Base-by-base conservation (phyloP, 1,140 invertebrate genomes). In the Dendrolimus punctatus region DNA sequence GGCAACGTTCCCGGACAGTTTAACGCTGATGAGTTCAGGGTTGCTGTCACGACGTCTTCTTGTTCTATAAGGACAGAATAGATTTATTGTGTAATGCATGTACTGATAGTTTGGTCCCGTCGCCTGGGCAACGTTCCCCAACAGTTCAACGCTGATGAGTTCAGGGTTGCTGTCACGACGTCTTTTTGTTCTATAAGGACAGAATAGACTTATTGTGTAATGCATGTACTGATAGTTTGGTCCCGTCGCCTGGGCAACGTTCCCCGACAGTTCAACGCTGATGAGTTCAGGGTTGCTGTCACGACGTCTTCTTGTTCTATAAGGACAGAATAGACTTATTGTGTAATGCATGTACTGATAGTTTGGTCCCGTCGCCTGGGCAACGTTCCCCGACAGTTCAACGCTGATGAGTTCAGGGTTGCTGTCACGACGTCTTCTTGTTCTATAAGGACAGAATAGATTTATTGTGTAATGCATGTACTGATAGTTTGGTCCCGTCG, bases 251-350 rank as follows among this genome's bases (percentile, higher is more conserved):
- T n/a, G 36, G 91, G 91, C 1, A 92, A 90, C 6, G 92, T 91
- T 39, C 91, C 91, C 0, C 90, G 89, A 44, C 90, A 42, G 1
- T 42, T 6, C 2, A 42, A 42, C n/a, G n/a, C 40, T n/a, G 6
- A 42, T 42, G 40, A n/a, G 1, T 42, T 42, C 40, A 6, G 8
- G 10, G 45, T 92, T 1, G 93, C 92, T 41, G 92, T 94, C 55
- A 94, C 94, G 8, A 95, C 87, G 75, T 95, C 94, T 79, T 95
- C 94, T 86, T 95, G 93, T 86, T 95, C 94, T 93, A 54, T 6
- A 54, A 57, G 38, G 48, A 53, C 36, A 40, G 23, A 10, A 45
- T 23, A 6, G 5, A 38, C n/a, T 44, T n/a, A 53, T 40, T 8
- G 52, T 42, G 6, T n/a, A 42, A 6, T 42, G 6, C n/a, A 7